A percentile compares a stretch with the other conserved stretches of the same genome.
These are phyloP conservation scores for Leptinotarsa undecemlineata DNA, from an alignment of 1,140 invertebrate species.

Conservation along the genomic window DNA sequence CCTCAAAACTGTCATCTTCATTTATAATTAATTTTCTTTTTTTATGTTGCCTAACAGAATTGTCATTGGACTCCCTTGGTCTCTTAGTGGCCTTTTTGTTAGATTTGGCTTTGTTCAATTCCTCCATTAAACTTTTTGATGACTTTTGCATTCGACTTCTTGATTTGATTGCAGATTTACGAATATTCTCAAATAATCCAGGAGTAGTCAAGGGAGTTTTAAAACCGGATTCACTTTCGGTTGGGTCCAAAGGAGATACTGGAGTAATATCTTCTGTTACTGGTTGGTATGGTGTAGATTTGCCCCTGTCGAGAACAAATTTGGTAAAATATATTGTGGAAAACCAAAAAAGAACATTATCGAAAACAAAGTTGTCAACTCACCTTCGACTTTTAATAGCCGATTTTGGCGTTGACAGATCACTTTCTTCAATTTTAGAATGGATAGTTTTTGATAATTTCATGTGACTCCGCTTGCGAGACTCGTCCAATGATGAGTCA, in stretches of 20 bases:
- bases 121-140: neutral
- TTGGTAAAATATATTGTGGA: neutral
- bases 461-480: neutral
- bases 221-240: constrained; percentile 23
- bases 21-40: constrained; percentile 13
- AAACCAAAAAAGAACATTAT: neutral
- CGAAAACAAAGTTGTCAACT: neutral
- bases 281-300: constrained; percentile 29
- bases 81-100: constrained; percentile 15
- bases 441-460: constrained; percentile 9
- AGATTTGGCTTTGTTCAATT: constrained; percentile 10
- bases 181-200: constrained; percentile 36
- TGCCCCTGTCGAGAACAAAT: constrained; percentile 1
- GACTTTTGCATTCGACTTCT: constrained; percentile 20
- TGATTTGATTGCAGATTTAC: constrained; percentile 31
- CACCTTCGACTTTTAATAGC: constrained; percentile 23
- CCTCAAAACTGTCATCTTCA: constrained; percentile 15
- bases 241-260: constrained; percentile 29
- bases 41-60: constrained; percentile 11
- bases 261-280: constrained; percentile 36
- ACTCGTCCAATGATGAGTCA: neutral
- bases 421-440: constrained; percentile 3
- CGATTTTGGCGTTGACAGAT: constrained; percentile 30
- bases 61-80: constrained; percentile 18
- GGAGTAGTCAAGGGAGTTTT: constrained; percentile 41